Conservation (phyloP, 2,797 vertebrate species). For the Bovichtus variegatus region DNA sequence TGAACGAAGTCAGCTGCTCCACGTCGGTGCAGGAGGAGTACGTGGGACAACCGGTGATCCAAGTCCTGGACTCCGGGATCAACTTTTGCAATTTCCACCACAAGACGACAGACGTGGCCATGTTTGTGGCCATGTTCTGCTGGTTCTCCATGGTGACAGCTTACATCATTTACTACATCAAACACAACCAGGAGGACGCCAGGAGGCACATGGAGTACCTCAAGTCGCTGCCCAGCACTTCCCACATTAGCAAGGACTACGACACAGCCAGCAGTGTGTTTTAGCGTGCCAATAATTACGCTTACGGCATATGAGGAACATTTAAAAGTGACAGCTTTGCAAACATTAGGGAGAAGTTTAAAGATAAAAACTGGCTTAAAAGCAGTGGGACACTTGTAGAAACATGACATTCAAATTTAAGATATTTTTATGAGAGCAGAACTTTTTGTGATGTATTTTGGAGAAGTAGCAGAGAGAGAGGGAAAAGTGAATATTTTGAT, state of each 20-base stretch:
- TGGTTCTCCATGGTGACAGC: slow-evolving; percentile 98
- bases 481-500: background rate
- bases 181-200: slow-evolving; percentile 94
- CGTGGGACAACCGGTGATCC: slow-evolving; percentile 88
- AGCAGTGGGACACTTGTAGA: too few species aligned
- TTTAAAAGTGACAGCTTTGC: background rate
- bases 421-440: slow-evolving; percentile 14
- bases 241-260: slow-evolving; percentile 80
- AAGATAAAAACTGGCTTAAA: too few species aligned
- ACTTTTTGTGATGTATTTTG: too few species aligned
- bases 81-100: slow-evolving; percentile 94
- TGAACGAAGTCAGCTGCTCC: slow-evolving; percentile 90
- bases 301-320: background rate
- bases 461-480: background rate
- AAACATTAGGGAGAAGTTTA: background rate
- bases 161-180: slow-evolving; percentile 92
- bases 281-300: slow-evolving; percentile 54
- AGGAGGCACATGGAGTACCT: slow-evolving; percentile 95
- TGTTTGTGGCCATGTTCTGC: slow-evolving; percentile 97
- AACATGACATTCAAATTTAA: background rate
- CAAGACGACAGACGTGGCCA: slow-evolving; percentile 94
- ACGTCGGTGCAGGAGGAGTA: slow-evolving; percentile 87
- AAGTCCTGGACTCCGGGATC: slow-evolving; percentile 91
- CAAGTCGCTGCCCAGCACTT: slow-evolving; percentile 92
- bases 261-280: slow-evolving; percentile 84